Conservation (phyloP, 2,888 invertebrate species). For the Blastobasis adustella region DNA sequence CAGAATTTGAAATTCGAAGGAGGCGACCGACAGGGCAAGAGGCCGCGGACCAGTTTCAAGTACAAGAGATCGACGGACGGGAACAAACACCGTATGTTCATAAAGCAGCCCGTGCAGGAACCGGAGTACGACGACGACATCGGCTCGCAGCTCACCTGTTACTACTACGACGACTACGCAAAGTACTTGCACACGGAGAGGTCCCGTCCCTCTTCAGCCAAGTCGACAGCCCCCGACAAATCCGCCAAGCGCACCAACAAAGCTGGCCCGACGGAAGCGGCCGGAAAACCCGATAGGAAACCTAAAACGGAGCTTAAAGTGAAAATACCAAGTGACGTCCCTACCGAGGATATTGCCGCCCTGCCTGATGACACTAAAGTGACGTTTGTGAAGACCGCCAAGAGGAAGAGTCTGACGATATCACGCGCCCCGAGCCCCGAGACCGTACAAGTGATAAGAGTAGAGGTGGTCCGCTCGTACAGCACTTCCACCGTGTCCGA, state of each 20-base stretch:
- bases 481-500: slow-evolving; percentile 34
- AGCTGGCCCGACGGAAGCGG: no score
- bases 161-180: slow-evolving; percentile 55
- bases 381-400: slow-evolving; percentile 43
- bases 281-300: background rate
- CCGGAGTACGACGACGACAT: slow-evolving; percentile 30
- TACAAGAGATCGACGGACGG: slow-evolving; percentile 41
- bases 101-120: slow-evolving; percentile 38
- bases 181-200: slow-evolving; percentile 50
- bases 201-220: slow-evolving; percentile 48
- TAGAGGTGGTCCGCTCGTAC: slow-evolving; percentile 62
- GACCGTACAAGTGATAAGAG: slow-evolving; percentile 65
- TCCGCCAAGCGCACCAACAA: no score
- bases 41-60: slow-evolving; percentile 52
- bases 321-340: slow-evolving; percentile 8
- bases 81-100: slow-evolving; percentile 58
- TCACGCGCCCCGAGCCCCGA: slow-evolving; percentile 62
- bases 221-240: slow-evolving; percentile 26
- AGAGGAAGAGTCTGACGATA: slow-evolving; percentile 61
- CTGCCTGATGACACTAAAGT: slow-evolving; percentile 37
- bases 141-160: slow-evolving; percentile 45
- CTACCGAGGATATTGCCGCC: slow-evolving; percentile 6
- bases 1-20: slow-evolving; percentile 61
- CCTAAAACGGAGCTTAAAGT: slow-evolving; percentile 23
- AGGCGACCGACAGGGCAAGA: slow-evolving; percentile 34